Conservation (phyloP, 2,888 invertebrate species). For the Nyleta sp. region DNA sequence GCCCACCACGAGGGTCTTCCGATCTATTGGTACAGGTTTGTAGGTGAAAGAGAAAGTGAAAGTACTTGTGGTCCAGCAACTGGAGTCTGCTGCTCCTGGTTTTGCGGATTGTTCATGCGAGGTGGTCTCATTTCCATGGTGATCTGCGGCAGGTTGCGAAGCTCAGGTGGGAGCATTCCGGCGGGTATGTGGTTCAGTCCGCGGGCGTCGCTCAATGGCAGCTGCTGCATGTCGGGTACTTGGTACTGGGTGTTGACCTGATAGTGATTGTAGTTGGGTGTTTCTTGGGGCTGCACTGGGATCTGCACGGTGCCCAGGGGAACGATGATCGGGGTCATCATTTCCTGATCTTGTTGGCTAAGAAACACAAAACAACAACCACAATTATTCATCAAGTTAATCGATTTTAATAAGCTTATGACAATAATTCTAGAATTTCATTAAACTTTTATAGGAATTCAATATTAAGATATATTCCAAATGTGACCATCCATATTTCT, state of each 20-base stretch:
- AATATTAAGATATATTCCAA: no score
- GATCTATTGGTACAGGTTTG: conserved; percentile 3
- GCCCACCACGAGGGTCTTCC: no score
- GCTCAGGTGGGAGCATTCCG: conserved; percentile 72
- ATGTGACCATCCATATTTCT: not conserved
- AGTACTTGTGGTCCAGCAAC: conserved; percentile 69
- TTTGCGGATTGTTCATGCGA: conserved; percentile 72
- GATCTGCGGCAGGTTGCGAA: conserved; percentile 75
- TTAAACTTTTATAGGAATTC: no score
- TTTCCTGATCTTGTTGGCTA: conserved; percentile 78
- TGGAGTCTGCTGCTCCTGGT: conserved; percentile 59
- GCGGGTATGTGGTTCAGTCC: conserved; percentile 76
- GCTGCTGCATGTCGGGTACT: conserved; percentile 77
- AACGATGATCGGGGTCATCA: conserved; percentile 79
- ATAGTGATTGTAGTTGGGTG: conserved; percentile 75
- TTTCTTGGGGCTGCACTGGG: conserved; percentile 76
- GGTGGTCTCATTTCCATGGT: conserved; percentile 77
- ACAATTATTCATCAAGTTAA: no score
- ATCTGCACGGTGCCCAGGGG: conserved; percentile 78
- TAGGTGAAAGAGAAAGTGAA: conserved; percentile 27
- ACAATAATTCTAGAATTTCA: no score
- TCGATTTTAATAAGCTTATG: no score
- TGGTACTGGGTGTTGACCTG: conserved; percentile 77
- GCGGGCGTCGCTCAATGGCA: conserved; percentile 75
- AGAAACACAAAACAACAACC: not conserved